phyloP scores from a whole-genome alignment of 2,113 vertebrate genomes.

The Pseudorhombus dupliciocellatus region DNA sequence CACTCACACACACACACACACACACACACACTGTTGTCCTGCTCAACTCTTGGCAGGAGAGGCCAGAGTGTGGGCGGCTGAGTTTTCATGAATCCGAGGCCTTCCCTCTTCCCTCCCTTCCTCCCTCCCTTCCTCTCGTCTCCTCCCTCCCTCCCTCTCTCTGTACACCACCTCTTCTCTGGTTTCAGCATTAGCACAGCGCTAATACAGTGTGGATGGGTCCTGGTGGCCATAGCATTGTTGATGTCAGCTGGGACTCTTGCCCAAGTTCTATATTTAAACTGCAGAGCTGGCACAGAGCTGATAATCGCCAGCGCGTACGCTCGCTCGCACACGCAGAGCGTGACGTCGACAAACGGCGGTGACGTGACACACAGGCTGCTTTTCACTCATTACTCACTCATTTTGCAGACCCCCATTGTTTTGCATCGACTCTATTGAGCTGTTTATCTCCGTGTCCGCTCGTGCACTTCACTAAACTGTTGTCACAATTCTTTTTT shows the following conservation, averaged over 20 bases:
- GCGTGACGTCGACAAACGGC: slow-evolving; percentile 50
- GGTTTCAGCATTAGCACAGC: slow-evolving; percentile 56
- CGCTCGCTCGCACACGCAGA: slow-evolving; percentile 32
- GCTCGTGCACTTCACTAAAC: background rate
- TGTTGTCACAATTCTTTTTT: slow-evolving; percentile 4
- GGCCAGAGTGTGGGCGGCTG: slow-evolving; percentile 75
- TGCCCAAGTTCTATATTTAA: slow-evolving; percentile 75
- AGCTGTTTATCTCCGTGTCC: background rate
- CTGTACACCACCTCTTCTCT: slow-evolving; percentile 63
- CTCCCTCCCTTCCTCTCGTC: slow-evolving; percentile 1
- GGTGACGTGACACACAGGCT: slow-evolving; percentile 60
- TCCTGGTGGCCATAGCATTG: slow-evolving; percentile 58
- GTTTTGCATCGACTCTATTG: slow-evolving; percentile 2
- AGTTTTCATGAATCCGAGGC: slow-evolving; percentile 74
- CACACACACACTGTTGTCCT: slow-evolving; percentile 59
- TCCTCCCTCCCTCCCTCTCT: slow-evolving; percentile 23
- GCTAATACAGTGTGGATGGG: slow-evolving; percentile 49
- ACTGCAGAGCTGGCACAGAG: slow-evolving; percentile 54
- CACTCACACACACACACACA: slow-evolving; percentile 41
- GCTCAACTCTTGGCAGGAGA: slow-evolving; percentile 67
- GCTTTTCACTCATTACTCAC: slow-evolving; percentile 36
- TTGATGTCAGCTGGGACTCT: slow-evolving; percentile 67
- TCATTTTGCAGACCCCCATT: slow-evolving; percentile 7
- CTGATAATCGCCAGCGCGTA: slow-evolving; percentile 34
- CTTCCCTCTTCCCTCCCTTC: slow-evolving; percentile 54